Evolutionary conservation across 2,113 vertebrate genomes (phyloP), one percentile per base, ranked within the genome.

Genomic region (Colius striatus): DNA sequence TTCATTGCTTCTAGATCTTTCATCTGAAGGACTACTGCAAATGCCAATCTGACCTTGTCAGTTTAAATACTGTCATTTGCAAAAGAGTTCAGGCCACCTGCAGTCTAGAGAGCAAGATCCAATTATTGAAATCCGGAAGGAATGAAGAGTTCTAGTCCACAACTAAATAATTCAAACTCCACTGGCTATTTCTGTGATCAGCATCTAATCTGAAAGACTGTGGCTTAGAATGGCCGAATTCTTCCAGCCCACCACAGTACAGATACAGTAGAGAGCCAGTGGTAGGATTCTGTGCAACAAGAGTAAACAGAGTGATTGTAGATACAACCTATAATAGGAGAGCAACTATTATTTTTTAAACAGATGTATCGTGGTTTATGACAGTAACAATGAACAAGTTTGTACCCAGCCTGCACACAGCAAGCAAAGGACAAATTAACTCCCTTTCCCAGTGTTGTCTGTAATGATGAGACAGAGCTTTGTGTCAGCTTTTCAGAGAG

Each of bases 141-240:
- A 94, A 90, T 72, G 36, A 89, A 79, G 67, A 90, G 88, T 96
- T 95, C 82, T 41, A 81, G 67, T 82, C 51, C 27, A 30, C 54
- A 81, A n/a, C 84, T 96, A 70, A 97, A 96, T 97, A 92, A 97
- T 94, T 96, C 91, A 89, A 48, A 45, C 12, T 88, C 6, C 30
- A 7, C 82, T 48, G 89, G 54, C 76, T 82, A 92, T 95, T 96
- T 96, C 73, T 91, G 81, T 92, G 70, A 63, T 92, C 62, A 87
- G 84, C 60, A 61, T 61, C 91, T 96, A 4, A 48, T 74, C 62
- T 92, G 63, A 80, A 87, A 51, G 38, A 5, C 32, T 34, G 50
- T 84, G 63, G 13, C 85, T 87, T 91, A 62, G 74, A 55, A 48
- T 67, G 34, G 45, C 51, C 79, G 51, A 76, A 43, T 70, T 87